Base-by-base conservation (phyloP, 2,888 invertebrate genomes). In the Calameuta idolon region DNA sequence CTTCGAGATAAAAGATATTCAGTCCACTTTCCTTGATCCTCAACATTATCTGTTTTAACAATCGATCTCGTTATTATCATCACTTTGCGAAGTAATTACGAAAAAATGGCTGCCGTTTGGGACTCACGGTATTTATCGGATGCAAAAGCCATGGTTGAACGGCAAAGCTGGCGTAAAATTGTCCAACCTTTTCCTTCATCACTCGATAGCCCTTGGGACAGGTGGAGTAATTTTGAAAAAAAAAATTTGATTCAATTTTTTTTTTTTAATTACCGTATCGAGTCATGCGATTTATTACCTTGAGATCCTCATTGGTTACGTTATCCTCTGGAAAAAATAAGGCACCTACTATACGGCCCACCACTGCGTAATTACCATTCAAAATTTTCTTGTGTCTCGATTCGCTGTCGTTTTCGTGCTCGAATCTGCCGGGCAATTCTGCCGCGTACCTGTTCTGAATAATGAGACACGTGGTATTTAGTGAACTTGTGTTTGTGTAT, bases 131-230 rank as follows among this genome's bases (percentile, higher is more conserved):
- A 73, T 89, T 85, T 11, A 89, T 69, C 0, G 89, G 86, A n/a
- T 82, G 73, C 12, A 89, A 5, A 1, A 91, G 84, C 90, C 91
- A 90, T 0, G 90, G 87, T 76, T 89, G 89, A 5, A 89, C 86
- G 3, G 86, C 89, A 75, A 91, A 91, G 0, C 84, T 80, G 0
- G 84, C 75, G 37, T 88, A 89, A 77, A 84, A 89, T 4, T 84
- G 78, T 5, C 85, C 87, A 4, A 86, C 78, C 1, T 79, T n/a
- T 30, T 87, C 55, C 73, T 79, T 86, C 90, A 91, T 91, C 0
- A 90, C 55, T 75, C 90, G 83, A 74, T 87, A 87, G 69, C 76
- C 79, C 90, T 90, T 74, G 1, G 23, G 5, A 23, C 2, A 2
- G 2, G 55, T 55, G 55, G 9, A 55, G 71, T 4, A 34, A 12